Base-by-base conservation (phyloP, 1,140 invertebrate genomes). In the Gryon sp. region DNA sequence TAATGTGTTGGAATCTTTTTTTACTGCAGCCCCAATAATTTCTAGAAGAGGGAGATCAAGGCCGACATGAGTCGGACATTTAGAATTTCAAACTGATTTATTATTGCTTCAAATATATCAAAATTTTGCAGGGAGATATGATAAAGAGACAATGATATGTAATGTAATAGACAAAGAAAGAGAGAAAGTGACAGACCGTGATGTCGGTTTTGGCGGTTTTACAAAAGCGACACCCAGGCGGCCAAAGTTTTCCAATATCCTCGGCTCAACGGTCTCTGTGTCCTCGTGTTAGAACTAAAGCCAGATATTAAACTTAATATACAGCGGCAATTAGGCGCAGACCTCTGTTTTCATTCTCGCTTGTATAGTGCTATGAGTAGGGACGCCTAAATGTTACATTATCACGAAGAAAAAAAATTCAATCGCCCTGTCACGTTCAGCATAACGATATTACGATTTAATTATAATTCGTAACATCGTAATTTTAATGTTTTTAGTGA, bases 271-370 rank as follows among this genome's bases (percentile, higher is more conserved):
- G 43, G 68, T 46, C 55, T 41, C 38, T 34, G 55, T 48, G 40
- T 77, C 75, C 26, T 48, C 53, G 70, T 73, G 78, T 78, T 73
- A 72, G 79, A 78, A 81, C 78, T 77, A 55, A 84, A 81, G 78
- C 68, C 83, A 83, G 82, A 76, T 86, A 86, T 86, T 85, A 86
- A 87, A 87, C 82, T 86, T 86, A 84, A 86, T 87, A 87, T 87
- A 87, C 81, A 81, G 82, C 80, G 48, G 85, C 86, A 87, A 87
- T 88, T 87, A 87, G 85, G 74, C 82, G 78, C 87, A 88, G 84
- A 74, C 80, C 70, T 62, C 62, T 24, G 57, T 63, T 73, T 57
- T 28, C 53, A 22, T 52, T 46, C 50, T 60, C 63, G 46, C 60
- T 62, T 26, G 36, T 52, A n/a, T n/a, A 32, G 11, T 40, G 26